Evolutionary conservation across 2,888 invertebrate genomes (phyloP), one percentile per base, ranked within the genome.

Genomic region (Aquatica leii): DNA sequence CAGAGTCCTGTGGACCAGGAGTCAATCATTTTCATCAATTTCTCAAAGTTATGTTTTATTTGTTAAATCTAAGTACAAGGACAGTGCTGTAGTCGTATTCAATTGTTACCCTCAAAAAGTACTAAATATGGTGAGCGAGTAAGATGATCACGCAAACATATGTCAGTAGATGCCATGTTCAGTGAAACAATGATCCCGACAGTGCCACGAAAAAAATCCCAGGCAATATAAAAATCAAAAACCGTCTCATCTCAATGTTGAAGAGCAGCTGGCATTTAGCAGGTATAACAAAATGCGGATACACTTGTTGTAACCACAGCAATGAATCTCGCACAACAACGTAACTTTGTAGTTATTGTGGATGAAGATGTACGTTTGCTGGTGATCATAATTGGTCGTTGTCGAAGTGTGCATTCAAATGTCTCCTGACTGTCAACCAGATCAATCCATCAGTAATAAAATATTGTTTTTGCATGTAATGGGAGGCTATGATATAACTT

Each of bases 131-230:
- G 17, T 51, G 34, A 51, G 35, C 35, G 51, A 11, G 17, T 14
- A 15, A 41, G 31, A n/a, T 12, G 41, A 41, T 41, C 41, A 15
- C 41, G 41, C n/a, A 41, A 41, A 41, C 41, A 41, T n/a, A 15
- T 41, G 41, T 41, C 17, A 41, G 41, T 41, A 41, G 41, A 37
- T 37, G 37, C 9, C 11, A 37, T 37, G 11, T 37, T 37, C 4
- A 11, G 9, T 12, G 37, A 49, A 24, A 49, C 49, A 49, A 49
- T 49, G 14, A 20, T 49, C 12, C 49, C 49, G 18, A 11, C n/a
- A 49, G 51, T 51, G 35, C 6, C 51, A 35, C 51, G 34, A 51
- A 34, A 51, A 35, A 34, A 51, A 51, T 51, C 35, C 51, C 34
- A 15, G 9, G 15, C 51, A 34, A 51, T 51, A 31, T 51, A 14